Evolutionary conservation across 2,113 vertebrate genomes (phyloP), one percentile per base, ranked within the genome.

Genomic region (Silurus asotus): DNA sequence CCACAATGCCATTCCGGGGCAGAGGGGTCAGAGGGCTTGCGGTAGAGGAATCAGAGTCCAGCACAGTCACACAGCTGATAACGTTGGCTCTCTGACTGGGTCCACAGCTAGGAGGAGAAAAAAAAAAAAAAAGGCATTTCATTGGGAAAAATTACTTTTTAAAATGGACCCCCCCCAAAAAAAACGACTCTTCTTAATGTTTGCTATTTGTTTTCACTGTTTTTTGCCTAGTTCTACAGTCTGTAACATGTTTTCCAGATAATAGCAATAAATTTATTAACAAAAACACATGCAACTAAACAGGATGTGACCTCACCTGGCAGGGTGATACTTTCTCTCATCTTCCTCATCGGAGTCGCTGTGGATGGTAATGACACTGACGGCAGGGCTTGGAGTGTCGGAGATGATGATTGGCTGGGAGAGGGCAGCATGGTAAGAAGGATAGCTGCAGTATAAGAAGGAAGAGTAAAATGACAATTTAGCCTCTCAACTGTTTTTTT

Each of bases 301-400:
- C 62, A 77, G 49, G 28, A 49, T 69, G 51, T 56, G 17, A 64
- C 13, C 90, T 91, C 91, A 99, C 98, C 97, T 99, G 93, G 95
- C 96, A 69, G 96, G 96, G 45, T 96, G 96, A n/a, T 97, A 97
- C 90, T 99, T 99, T 91, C 96, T 96, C 88, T 99, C 98, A 8
- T 99, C 98, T 88, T 99, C 98, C 0, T 98, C 98, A 9, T 99
- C 98, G 0, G 98, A 98, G 94, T 99, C 98, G 0, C 98, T 99
- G 95, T 98, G 98, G 94, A 99, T 99, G 75, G 98, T 99, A 93
- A 99, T 99, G 93, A 99, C 97, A 86, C 97, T 99, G 92, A 99
- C 96, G 0, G 98, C 97, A 0, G 98, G 98, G 93, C 98, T 99
- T 9, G 98, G 98, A 7, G 98, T 99, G 93, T 99, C 98, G 0